phyloP scores from a whole-genome alignment of 2,113 vertebrate genomes.

The Rhabdornis inornatus region DNA sequence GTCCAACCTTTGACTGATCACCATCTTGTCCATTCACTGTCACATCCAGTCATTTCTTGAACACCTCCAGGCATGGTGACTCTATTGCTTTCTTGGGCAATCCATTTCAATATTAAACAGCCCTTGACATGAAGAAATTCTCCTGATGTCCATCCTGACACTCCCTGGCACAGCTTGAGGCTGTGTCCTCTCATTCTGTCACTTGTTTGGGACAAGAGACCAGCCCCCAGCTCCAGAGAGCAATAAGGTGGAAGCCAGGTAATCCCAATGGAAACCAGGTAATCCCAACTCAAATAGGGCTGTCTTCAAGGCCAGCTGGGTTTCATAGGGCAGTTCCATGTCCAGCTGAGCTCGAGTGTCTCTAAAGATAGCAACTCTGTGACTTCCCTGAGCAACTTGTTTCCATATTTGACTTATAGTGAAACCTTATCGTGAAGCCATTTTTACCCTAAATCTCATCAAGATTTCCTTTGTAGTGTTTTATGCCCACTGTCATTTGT shows the following conservation, averaged over 20 bases:
- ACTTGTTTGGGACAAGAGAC: not conserved
- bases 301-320: not conserved
- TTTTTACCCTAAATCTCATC: not conserved
- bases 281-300: rapidly evolving
- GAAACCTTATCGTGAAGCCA: not conserved
- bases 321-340: not conserved
- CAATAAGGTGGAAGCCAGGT: not conserved
- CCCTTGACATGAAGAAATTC: not conserved
- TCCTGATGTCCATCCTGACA: not conserved
- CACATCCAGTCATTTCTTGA: not conserved
- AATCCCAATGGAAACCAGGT: not conserved
- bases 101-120: not conserved
- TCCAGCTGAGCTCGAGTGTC: not conserved
- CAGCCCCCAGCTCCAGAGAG: not conserved
- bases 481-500: not conserved
- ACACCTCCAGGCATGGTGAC: not conserved
- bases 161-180: not conserved
- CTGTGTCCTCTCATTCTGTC: not conserved
- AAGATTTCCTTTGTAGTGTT: not conserved
- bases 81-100: not conserved
- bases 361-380: not conserved
- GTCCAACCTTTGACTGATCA: not conserved
- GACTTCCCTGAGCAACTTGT: not conserved
- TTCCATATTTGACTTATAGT: not conserved
- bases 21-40: no score